phyloP scores from a whole-genome alignment of 2,888 invertebrate species.

The Allacma fusca region DNA sequence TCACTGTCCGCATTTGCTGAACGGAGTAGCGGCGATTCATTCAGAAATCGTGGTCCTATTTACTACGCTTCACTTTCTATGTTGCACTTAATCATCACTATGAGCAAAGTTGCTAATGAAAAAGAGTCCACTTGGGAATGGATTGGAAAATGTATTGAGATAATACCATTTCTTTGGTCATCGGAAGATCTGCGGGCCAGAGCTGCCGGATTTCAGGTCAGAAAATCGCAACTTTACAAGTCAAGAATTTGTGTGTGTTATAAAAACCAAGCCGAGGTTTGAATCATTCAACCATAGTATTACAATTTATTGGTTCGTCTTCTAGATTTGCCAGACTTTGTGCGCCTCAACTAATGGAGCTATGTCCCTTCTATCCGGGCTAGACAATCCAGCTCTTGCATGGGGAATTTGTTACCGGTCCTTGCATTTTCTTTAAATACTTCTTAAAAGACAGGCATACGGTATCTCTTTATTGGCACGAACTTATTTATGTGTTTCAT shows the following conservation, averaged over 20 bases:
- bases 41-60: slow-evolving; percentile 50
- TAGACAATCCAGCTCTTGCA: slow-evolving; percentile 47
- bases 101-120: slow-evolving; percentile 29
- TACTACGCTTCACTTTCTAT: slow-evolving; percentile 52
- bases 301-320: neutral
- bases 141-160: slow-evolving; percentile 50
- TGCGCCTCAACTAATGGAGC: slow-evolving; percentile 42
- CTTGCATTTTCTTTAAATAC: neutral
- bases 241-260: too few species aligned
- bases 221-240: too few species aligned
- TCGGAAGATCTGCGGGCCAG: slow-evolving; percentile 44
- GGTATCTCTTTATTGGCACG: neutral
- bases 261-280: too few species aligned
- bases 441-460: neutral
- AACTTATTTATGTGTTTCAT: neutral
- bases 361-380: slow-evolving; percentile 28
- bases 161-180: slow-evolving; percentile 51
- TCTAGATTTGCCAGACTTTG: slow-evolving; percentile 48
- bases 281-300: too few species aligned
- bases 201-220: slow-evolving; percentile 54
- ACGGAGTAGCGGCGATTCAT: slow-evolving; percentile 46
- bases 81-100: slow-evolving; percentile 47
- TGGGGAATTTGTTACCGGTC: slow-evolving; percentile 52
- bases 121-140: slow-evolving; percentile 47
- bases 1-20: slow-evolving; percentile 49